Evolutionary conservation across 2,113 vertebrate genomes (phyloP), one percentile per base, ranked within the genome.

Genomic region (Pao palembangensis): DNA sequence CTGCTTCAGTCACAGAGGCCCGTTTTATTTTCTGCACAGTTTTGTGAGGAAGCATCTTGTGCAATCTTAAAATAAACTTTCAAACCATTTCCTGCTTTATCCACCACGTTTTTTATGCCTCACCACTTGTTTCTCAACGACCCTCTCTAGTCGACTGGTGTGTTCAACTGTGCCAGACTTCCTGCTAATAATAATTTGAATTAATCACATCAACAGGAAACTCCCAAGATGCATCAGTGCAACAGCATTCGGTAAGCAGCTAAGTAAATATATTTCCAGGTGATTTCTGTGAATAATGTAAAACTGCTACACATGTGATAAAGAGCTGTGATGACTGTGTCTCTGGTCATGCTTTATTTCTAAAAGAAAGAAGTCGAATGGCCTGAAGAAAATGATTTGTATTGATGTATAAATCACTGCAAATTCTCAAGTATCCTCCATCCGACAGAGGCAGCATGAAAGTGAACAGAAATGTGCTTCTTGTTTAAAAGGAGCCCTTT

Each of bases 191-290:
- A 3, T 11, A 43, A 8, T 80, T 62, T 75, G 59, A 67, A 79
- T 75, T 11, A 79, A 56, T 55, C 64, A 78, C 78, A 82, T 75
- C 2, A 76, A 43, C 51, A 18, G 3, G 12, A 5, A 23, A 15
- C 12, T 48, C 10, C 8, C 41, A 73, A 58, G 67, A 65, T 70
- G 21, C 42, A 5, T 17, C 17, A 4, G 49, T 17, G 13, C 12
- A 5, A 46, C 4, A 46, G 15, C 12, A 28, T 28, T 7, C 25
- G 15, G 6, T 5, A 5, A 16, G 19, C 7, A 3, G 1, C 8
- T 21, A 15, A 1, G 17, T 11, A 3, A 49, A n/a, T 3, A 0
- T 0, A 70, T 79, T 75, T 70, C 23, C 71, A 61, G 25, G 25
- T 28, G 25, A 38, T 38, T 38, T 38, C 34, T 38, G 34, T 11